Percentiles rank a stretch among this genome's conserved stretches.
These are phyloP conservation scores for Brachyrhaphis roseni DNA, from an alignment of 2,797 vertebrate genomes.

Conservation along the genomic window DNA sequence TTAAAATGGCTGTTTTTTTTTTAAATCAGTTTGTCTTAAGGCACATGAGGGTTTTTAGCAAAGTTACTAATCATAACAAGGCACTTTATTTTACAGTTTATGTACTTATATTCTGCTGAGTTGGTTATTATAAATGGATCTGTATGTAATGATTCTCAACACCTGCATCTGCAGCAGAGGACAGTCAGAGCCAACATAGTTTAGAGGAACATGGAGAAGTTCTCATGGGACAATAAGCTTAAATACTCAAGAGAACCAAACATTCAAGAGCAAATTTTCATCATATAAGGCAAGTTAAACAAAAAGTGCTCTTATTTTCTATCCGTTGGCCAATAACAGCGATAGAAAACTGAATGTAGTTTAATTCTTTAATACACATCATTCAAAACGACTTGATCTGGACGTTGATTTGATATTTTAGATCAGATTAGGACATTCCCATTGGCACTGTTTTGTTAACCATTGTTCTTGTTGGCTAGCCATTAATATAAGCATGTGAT, in stretches of 20 bases:
- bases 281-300: background rate
- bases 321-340: background rate
- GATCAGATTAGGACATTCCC: background rate
- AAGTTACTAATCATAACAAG: conserved; percentile 68
- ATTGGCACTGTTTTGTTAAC: background rate
- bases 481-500: background rate
- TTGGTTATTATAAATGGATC: background rate
- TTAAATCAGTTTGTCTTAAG: conserved; percentile 69
- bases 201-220: background rate
- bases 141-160: background rate
- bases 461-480: background rate
- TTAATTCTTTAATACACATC: background rate
- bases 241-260: background rate
- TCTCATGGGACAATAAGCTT: background rate
- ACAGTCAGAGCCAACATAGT: background rate
- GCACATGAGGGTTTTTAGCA: conserved; percentile 69
- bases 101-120: conserved; percentile 23
- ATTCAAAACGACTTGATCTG: background rate
- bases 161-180: background rate
- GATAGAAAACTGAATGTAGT: background rate
- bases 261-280: background rate
- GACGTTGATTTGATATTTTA: background rate
- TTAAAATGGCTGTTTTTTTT: conserved; percentile 64
- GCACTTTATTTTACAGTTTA: conserved; percentile 74
- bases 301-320: background rate